These are phyloP conservation scores for Mylabris phalerata DNA, from an alignment of 1,140 invertebrate genomes.

Conservation along the genomic window DNA sequence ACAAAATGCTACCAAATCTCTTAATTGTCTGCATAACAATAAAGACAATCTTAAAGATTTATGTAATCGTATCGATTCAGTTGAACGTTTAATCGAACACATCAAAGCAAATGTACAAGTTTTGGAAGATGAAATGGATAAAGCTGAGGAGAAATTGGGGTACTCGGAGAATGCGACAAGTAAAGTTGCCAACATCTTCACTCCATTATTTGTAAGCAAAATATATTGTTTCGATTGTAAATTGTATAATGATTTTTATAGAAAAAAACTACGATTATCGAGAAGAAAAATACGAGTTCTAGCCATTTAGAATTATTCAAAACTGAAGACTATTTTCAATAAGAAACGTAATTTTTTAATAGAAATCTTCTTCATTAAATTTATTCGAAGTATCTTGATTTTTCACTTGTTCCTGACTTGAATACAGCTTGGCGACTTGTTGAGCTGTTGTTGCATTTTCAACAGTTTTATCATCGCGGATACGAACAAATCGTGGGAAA, in stretches of 20 bases:
- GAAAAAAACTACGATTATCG: constrained; percentile 11
- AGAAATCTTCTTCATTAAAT: constrained; percentile 59
- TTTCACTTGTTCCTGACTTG: constrained; percentile 85
- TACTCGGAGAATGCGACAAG: constrained; percentile 23
- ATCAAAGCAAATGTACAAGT: constrained; percentile 34
- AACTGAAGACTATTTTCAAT: constrained; percentile 25
- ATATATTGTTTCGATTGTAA: background rate
- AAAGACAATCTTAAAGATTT: constrained; percentile 31
- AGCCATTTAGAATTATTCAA: constrained; percentile 16
- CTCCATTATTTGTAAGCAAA: constrained; percentile 38
- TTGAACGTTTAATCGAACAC: constrained; percentile 34
- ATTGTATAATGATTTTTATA: constrained; percentile 13
- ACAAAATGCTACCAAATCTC: constrained; percentile 32
- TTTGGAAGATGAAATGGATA: constrained; percentile 36
- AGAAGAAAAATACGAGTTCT: background rate
- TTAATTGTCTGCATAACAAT: constrained; percentile 30
- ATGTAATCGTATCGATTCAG: constrained; percentile 35
- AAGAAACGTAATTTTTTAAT: constrained; percentile 40
- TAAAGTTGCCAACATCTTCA: constrained; percentile 34
- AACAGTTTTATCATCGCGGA: constrained; percentile 87
- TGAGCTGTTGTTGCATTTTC: constrained; percentile 89
- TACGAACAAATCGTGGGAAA: constrained; percentile 91
- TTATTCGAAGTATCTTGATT: constrained; percentile 53
- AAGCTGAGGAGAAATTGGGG: constrained; percentile 36
- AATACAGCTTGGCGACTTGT: constrained; percentile 80